Base-by-base conservation (phyloP, 1,140 invertebrate species). In the Papilio xuthus region DNA sequence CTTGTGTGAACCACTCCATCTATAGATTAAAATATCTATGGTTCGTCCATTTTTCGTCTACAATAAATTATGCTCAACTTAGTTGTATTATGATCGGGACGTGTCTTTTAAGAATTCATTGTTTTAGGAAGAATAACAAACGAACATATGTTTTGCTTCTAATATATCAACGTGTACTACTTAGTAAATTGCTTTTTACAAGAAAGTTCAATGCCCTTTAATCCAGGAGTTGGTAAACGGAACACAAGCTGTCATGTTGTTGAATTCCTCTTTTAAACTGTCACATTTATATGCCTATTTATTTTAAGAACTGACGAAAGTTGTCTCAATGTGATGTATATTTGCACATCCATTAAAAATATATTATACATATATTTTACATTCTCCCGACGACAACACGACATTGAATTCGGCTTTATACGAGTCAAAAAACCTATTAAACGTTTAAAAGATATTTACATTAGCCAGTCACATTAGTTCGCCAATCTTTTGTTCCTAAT, bases 371-470 rank as follows among this genome's bases (percentile, higher is more conserved):
- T 76, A 63, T 6, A 76, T 60, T 76, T 32, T 41, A 32, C 53
- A 32, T 32, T n/a, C n/a, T n/a, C n/a, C 72, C 77, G 73, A 44
- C 44, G 60, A 78, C 28, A 75, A 67, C 75, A 77, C 81, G 83
- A 82, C 84, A 85, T 84, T 85, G 85, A 82, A 83, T 80, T 77
- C 83, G 81, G 74, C 78, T 85, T 88, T 85, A 85, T 86, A 69
- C 83, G 85, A 83, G 90, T 86, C 87, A 91, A 90, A 84, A 84
- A 91, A 89, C 90, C 89, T 91, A 88, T 91, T 88, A 90, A 63
- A 89, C 82, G 82, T 84, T 82, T 83, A 84, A 76, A 50, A 76
- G 78, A 83, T 82, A 82, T 78, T 85, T 78, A 77, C 53, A 75
- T 67, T 80, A n/a, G 42, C 32, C 10, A 60, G 74, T 63, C 74